Conservation (phyloP, 2,797 vertebrate genomes). For the Phyllotis vaccarum region DNA sequence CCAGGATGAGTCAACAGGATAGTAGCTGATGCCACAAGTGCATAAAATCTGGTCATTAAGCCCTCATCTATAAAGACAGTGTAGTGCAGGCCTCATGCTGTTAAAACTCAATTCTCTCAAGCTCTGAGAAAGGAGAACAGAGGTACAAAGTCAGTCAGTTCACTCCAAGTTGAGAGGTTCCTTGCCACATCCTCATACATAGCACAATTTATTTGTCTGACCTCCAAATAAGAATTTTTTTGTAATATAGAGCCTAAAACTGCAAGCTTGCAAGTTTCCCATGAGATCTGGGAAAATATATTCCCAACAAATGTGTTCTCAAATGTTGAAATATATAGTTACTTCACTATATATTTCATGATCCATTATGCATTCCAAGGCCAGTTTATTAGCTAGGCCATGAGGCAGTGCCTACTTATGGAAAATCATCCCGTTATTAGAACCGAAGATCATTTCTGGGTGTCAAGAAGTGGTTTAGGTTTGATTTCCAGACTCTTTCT, state of each 20-base stretch:
- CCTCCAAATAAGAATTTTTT: neutral
- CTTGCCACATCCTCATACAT: neutral
- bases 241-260: neutral
- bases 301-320: neutral
- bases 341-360: neutral
- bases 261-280: neutral
- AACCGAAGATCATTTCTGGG: neutral
- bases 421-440: neutral
- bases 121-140: neutral
- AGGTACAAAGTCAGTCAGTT: neutral
- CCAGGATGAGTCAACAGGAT: conserved; percentile 10
- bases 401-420: neutral
- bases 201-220: neutral
- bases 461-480: neutral
- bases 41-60: neutral
- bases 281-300: neutral
- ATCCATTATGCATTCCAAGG: neutral
- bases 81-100: neutral
- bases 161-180: neutral
- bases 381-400: neutral
- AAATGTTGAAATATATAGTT: neutral
- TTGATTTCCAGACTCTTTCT: neutral
- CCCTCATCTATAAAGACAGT: neutral
- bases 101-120: neutral
- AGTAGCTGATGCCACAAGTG: neutral